Conservation (phyloP, 2,888 invertebrate species). For the Andrena bicolor region DNA sequence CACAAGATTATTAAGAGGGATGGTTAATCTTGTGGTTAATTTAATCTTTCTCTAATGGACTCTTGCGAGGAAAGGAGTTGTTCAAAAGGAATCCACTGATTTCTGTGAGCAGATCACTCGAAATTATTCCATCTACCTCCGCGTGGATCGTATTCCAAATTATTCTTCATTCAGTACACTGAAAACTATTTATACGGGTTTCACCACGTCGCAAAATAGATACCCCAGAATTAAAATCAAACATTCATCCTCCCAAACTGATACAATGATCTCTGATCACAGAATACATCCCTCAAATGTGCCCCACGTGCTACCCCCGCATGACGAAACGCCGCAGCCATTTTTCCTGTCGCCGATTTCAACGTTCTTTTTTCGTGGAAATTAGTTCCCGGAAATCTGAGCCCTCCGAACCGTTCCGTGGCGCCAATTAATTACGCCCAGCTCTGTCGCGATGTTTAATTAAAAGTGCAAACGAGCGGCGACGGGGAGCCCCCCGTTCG, state of each 20-base stretch:
- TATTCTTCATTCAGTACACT: too few species aligned
- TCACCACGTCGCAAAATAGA: too few species aligned
- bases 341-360: not conserved
- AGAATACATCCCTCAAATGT: not conserved
- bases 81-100: too few species aligned
- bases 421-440: constrained; percentile 70
- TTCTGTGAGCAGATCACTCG: too few species aligned
- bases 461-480: constrained; percentile 72
- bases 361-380: constrained; percentile 32
- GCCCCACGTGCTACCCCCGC: not conserved
- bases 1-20: too few species aligned
- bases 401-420: constrained; percentile 29
- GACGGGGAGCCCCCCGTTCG: constrained; percentile 9
- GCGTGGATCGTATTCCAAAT: too few species aligned
- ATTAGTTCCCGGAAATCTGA: constrained; percentile 53
- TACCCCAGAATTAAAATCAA: not conserved
- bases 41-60: too few species aligned
- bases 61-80: too few species aligned
- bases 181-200: too few species aligned
- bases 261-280: not conserved
- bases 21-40: too few species aligned
- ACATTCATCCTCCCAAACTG: not conserved
- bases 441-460: constrained; percentile 74
- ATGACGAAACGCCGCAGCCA: not conserved
- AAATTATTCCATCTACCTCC: too few species aligned